Percentiles rank a stretch among this genome's conserved stretches.
Evolutionary conservation across 2,888 invertebrate species (phyloP).

Genomic region (Phymatocera aterrima): DNA sequence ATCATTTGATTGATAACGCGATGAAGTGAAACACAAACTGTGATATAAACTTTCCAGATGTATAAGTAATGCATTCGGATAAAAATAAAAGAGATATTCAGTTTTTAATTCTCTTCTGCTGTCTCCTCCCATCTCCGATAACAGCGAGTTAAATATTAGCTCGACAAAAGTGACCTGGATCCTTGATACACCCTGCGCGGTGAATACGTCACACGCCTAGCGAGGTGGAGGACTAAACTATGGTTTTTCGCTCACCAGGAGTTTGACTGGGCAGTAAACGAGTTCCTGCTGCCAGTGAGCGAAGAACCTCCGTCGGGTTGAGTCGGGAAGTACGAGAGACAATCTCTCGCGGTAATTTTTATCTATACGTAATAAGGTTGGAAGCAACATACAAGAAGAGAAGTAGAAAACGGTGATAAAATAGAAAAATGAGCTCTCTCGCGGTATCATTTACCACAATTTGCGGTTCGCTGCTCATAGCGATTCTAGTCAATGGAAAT

Average conservation of each 20-base stretch:
- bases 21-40: too few species aligned
- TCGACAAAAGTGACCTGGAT: not conserved
- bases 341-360: not conserved
- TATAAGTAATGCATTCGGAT: too few species aligned
- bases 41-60: too few species aligned
- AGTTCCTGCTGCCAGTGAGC: constrained; percentile 56
- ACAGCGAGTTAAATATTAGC: not conserved
- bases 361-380: not conserved
- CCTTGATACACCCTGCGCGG: not conserved
- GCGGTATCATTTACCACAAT: not conserved
- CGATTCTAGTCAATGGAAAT: constrained; percentile 35
- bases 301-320: constrained; percentile 53
- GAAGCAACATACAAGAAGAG: not conserved
- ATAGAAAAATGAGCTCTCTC: not conserved
- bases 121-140: not conserved
- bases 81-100: too few species aligned
- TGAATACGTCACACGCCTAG: not conserved
- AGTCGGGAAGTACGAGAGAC: not conserved
- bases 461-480: constrained; percentile 11
- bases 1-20: too few species aligned
- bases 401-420: not conserved
- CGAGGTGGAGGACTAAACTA: constrained; percentile 49
- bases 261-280: constrained; percentile 33
- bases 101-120: too few species aligned
- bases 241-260: constrained; percentile 54